Conservation (phyloP, 1,140 invertebrate species). For the Hydropsyche tenuis region DNA sequence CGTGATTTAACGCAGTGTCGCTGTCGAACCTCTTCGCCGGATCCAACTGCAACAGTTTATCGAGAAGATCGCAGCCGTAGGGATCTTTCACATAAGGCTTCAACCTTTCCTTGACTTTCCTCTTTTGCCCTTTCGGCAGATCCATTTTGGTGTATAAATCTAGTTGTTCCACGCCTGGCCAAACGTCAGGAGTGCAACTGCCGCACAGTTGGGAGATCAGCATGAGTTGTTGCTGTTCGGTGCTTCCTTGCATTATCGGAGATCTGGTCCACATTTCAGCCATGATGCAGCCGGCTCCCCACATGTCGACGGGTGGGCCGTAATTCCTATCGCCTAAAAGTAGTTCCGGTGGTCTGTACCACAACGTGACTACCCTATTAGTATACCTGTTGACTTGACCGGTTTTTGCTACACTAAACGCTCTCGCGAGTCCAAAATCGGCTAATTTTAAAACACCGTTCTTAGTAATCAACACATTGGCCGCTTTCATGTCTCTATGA, state of each 20-base stretch:
- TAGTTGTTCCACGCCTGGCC: slow-evolving; percentile 93
- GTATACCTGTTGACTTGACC: slow-evolving; percentile 78
- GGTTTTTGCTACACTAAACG: slow-evolving; percentile 89
- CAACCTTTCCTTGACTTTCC: slow-evolving; percentile 89
- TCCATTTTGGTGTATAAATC: slow-evolving; percentile 93
- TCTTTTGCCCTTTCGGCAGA: slow-evolving; percentile 87
- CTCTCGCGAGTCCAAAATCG: slow-evolving; percentile 92
- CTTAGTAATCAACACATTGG: slow-evolving; percentile 98
- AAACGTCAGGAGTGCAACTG: slow-evolving; percentile 90
- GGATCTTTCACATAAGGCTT: slow-evolving; percentile 93
- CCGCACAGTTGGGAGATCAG: slow-evolving; percentile 97
- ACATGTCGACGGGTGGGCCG: slow-evolving; percentile 95
- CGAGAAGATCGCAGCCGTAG: slow-evolving; percentile 91
- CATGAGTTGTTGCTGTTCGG: slow-evolving; percentile 94
- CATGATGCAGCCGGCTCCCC: slow-evolving; percentile 99
- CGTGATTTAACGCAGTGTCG: slow-evolving; percentile 94
- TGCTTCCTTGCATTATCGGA: slow-evolving; percentile 89
- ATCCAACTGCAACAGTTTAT: slow-evolving; percentile 91
- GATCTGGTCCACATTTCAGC: slow-evolving; percentile 98
- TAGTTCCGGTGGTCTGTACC: slow-evolving; percentile 91
- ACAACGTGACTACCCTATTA: slow-evolving; percentile 96
- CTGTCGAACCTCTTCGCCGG: slow-evolving; percentile 90
- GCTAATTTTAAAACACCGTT: slow-evolving; percentile 92
- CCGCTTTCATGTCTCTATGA: slow-evolving; percentile 98
- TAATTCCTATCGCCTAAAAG: slow-evolving; percentile 92